These are phyloP conservation scores for Desoria tigrina DNA, from an alignment of 2,888 invertebrate species.

Conservation along the genomic window DNA sequence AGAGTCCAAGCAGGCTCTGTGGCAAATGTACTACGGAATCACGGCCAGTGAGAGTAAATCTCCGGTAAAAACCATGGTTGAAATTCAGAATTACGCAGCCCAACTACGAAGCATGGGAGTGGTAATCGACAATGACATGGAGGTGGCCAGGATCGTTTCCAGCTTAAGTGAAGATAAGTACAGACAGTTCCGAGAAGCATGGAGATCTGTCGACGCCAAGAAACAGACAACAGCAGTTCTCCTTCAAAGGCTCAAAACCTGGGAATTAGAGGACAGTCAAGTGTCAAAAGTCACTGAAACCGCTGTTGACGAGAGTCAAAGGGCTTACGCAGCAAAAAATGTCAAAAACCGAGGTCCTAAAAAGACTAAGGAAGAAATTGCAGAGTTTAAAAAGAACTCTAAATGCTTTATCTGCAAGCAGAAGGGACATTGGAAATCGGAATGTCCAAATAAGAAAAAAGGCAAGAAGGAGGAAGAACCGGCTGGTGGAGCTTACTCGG, in stretches of 20 bases:
- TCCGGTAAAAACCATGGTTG: slow-evolving; percentile 34
- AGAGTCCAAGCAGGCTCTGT: slow-evolving; percentile 35
- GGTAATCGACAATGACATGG: slow-evolving; percentile 24
- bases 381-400: too few species aligned
- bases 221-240: slow-evolving; percentile 33
- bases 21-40: slow-evolving; percentile 29
- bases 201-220: slow-evolving; percentile 28
- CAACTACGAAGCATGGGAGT: slow-evolving; percentile 31
- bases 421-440: slow-evolving; percentile 33
- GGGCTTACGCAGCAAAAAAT: too few species aligned
- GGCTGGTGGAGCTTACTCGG: not conserved
- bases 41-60: slow-evolving; percentile 16
- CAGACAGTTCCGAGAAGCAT: slow-evolving; percentile 39
- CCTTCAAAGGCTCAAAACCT: too few species aligned
- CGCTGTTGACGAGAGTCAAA: too few species aligned
- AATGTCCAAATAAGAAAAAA: slow-evolving; percentile 28
- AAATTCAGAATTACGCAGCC: slow-evolving; percentile 37
- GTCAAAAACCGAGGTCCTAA: too few species aligned
- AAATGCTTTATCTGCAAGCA: slow-evolving; percentile 23
- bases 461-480: not conserved
- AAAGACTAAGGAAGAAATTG: too few species aligned
- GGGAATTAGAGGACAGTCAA: too few species aligned
- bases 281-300: too few species aligned
- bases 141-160: slow-evolving; percentile 30
- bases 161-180: slow-evolving; percentile 32